A percentile compares a stretch with the other conserved stretches of the same genome.
Conservation (phyloP, 2,797 vertebrate species). For the Channa striata region DNA sequence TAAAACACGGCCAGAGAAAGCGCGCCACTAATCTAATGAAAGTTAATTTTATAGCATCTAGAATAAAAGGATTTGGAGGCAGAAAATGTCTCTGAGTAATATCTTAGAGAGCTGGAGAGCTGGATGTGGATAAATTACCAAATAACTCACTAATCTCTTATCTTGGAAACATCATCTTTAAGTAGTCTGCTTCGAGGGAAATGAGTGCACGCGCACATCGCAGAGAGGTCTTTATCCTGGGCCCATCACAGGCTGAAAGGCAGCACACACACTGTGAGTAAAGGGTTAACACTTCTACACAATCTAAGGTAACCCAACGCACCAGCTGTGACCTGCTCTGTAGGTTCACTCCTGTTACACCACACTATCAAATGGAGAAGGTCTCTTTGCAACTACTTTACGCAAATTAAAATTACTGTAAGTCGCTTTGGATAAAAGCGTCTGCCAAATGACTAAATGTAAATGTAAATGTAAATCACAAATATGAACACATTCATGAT, state of each 20-base stretch:
- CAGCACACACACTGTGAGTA: background rate
- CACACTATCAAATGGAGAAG: too few species aligned
- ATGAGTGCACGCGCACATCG: background rate
- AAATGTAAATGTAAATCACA: too few species aligned
- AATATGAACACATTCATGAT: too few species aligned
- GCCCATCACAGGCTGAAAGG: background rate
- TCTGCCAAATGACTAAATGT: too few species aligned
- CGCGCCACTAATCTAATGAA: background rate
- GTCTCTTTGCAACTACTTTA: too few species aligned
- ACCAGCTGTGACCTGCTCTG: too few species aligned
- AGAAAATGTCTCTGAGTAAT: constrained; percentile 3
- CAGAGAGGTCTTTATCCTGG: too few species aligned
- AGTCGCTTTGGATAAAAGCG: too few species aligned
- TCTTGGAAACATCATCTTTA: constrained; percentile 18
- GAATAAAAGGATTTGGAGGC: constrained; percentile 1
- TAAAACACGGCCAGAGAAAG: background rate
- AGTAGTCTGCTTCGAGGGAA: constrained; percentile 16
- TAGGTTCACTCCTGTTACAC: too few species aligned
- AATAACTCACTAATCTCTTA: constrained; percentile 11
- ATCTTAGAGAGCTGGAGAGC: background rate
- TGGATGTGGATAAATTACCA: constrained; percentile 5
- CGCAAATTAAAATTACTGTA: too few species aligned
- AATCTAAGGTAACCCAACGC: background rate
- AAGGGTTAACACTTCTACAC: background rate
- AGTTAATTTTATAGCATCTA: background rate